Evolutionary conservation across 2,113 vertebrate species (phyloP).

Genomic region (Gavialis gangeticus): DNA sequence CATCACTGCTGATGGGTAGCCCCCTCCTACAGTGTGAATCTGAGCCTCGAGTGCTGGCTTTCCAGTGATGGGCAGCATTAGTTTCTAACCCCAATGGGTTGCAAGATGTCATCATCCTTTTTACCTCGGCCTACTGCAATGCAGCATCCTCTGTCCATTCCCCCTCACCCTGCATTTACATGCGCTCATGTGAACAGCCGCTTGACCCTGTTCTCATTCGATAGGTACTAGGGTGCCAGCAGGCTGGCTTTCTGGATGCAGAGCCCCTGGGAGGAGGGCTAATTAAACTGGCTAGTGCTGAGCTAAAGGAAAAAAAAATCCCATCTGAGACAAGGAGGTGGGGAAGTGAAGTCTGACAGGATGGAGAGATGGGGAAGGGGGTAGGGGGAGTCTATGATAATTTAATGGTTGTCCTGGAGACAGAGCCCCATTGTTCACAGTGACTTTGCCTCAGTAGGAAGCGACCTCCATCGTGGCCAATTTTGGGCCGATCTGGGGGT

Average conservation of each 20-base stretch:
- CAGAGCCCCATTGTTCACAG: background rate
- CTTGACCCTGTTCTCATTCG: background rate
- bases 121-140: too few relatives aligned
- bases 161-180: background rate
- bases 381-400: background rate
- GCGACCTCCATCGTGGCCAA: background rate
- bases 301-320: background rate
- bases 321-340: background rate
- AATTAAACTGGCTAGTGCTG: constrained; percentile 31
- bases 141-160: background rate
- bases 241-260: background rate
- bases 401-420: constrained; percentile 28
- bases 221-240: background rate
- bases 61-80: background rate
- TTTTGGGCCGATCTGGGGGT: accelerated
- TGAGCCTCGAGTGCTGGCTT: too few relatives aligned
- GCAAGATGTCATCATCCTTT: background rate
- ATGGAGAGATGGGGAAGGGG: background rate
- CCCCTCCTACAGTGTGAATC: too few relatives aligned
- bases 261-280: background rate
- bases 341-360: background rate
- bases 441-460: constrained; percentile 20
- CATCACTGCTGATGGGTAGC: too few relatives aligned
- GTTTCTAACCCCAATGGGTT: background rate
- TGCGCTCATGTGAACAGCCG: background rate